Evolutionary conservation across 1,140 invertebrate genomes (phyloP).

Genomic region (Hydropsyche tenuis): DNA sequence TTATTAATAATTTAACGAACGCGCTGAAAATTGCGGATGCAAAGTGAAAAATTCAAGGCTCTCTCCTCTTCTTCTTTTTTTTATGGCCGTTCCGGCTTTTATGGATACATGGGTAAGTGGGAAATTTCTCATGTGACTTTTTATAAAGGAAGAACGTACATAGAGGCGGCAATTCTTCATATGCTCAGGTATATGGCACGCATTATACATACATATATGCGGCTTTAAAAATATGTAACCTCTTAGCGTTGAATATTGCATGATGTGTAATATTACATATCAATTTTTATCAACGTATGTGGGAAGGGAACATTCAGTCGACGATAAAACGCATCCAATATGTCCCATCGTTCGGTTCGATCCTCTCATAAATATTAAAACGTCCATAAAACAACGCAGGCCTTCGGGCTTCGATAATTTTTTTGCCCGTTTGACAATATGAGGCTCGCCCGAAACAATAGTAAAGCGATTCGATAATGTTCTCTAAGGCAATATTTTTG

Average conservation of each 20-base stretch:
- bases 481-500: too few relatives aligned
- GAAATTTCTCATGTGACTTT: constrained; percentile 22
- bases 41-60: constrained; percentile 3
- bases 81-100: neutral
- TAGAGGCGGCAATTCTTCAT: constrained; percentile 21
- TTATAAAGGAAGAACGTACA: constrained; percentile 4
- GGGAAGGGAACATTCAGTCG: neutral
- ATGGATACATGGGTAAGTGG: constrained; percentile 5
- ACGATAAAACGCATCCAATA: constrained; percentile 2
- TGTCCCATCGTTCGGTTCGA: neutral
- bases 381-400: neutral
- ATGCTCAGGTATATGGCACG: neutral
- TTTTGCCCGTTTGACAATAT: too few relatives aligned
- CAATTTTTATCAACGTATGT: constrained; percentile 6
- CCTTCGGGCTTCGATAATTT: neutral
- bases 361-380: constrained; percentile 1
- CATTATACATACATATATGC: neutral
- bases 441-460: too few relatives aligned
- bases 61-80: neutral
- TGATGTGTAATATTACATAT: neutral
- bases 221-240: neutral
- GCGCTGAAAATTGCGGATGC: too few relatives aligned
- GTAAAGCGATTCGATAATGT: too few relatives aligned
- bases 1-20: too few relatives aligned
- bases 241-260: neutral